phyloP scores from a whole-genome alignment of 2,113 vertebrate species.

The Aleadryas rufinucha region DNA sequence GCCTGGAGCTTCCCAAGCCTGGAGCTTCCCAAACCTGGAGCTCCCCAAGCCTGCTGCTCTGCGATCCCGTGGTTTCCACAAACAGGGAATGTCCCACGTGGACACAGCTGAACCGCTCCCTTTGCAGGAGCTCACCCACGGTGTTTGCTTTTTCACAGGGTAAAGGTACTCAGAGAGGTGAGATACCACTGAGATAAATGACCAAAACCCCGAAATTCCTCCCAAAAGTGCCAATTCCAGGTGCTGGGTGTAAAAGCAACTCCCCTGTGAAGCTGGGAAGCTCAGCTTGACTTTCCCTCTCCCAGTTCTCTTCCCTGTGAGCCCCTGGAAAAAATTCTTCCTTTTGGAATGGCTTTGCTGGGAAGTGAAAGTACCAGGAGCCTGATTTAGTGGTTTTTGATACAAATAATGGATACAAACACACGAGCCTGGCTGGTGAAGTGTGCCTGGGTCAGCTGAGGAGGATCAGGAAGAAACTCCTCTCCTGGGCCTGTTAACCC shows the following conservation, averaged over 20 bases:
- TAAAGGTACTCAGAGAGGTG: background rate
- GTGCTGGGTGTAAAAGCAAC: background rate
- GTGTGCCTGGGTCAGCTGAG: constrained; percentile 1
- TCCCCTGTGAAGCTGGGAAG: background rate
- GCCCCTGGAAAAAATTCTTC: background rate
- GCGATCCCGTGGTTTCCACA: background rate
- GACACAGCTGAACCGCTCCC: background rate
- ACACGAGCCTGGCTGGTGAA: background rate
- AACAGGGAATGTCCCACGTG: background rate
- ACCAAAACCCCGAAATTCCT: background rate
- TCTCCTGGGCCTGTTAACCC: background rate
- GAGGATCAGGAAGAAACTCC: constrained; percentile 5
- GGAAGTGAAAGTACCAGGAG: background rate
- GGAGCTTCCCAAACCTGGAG: background rate
- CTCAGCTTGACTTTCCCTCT: background rate
- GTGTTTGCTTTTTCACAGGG: background rate
- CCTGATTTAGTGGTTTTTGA: background rate
- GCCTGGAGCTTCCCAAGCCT: background rate
- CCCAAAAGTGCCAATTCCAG: background rate
- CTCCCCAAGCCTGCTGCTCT: background rate
- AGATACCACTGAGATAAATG: fast-evolving
- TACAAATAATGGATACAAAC: background rate
- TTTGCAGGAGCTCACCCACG: fast-evolving
- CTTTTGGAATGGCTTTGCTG: background rate
- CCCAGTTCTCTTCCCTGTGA: background rate